Percentiles rank a stretch among this genome's conserved stretches.
Conservation (phyloP, 2,888 invertebrate genomes). For the Acleris cristana region DNA sequence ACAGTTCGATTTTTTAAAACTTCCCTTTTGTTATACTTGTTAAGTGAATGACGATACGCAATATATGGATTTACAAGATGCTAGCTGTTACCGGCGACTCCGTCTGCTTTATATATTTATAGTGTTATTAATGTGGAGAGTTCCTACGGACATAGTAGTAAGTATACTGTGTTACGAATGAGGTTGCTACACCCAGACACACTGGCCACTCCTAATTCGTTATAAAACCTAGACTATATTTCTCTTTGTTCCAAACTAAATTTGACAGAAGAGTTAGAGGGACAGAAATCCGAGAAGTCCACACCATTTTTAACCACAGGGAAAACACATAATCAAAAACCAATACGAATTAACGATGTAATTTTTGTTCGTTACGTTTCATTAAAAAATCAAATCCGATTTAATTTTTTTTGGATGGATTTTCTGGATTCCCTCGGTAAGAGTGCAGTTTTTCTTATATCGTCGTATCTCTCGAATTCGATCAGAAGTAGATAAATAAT, state of each 20-base stretch:
- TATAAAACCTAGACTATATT: not conserved
- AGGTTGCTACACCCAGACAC: not conserved
- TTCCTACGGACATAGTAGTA: too few species aligned
- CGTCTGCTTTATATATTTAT: too few species aligned
- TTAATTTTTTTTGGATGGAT: constrained; percentile 58
- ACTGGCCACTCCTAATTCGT: not conserved
- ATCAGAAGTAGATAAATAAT: not conserved
- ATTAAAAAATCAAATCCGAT: not conserved
- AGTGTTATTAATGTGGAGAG: too few species aligned
- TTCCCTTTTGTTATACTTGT: too few species aligned
- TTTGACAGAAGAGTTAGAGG: not conserved
- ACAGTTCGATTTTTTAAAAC: too few species aligned
- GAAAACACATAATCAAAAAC: constrained; percentile 40
- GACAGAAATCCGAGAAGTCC: not conserved
- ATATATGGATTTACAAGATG: too few species aligned
- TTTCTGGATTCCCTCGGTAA: constrained; percentile 69
- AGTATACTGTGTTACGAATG: too few species aligned
- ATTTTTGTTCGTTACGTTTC: constrained; percentile 38
- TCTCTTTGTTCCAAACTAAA: not conserved
- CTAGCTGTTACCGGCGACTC: too few species aligned
- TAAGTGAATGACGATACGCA: too few species aligned
- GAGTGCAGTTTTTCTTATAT: constrained; percentile 22
- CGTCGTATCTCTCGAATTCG: not conserved
- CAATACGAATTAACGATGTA: constrained; percentile 48
- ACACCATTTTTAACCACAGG: not conserved